Evolutionary conservation across 92 coral and sea anemone species (phyloP), one percentile per base, ranked within the genome.

Genomic region (Porites divaricata): DNA sequence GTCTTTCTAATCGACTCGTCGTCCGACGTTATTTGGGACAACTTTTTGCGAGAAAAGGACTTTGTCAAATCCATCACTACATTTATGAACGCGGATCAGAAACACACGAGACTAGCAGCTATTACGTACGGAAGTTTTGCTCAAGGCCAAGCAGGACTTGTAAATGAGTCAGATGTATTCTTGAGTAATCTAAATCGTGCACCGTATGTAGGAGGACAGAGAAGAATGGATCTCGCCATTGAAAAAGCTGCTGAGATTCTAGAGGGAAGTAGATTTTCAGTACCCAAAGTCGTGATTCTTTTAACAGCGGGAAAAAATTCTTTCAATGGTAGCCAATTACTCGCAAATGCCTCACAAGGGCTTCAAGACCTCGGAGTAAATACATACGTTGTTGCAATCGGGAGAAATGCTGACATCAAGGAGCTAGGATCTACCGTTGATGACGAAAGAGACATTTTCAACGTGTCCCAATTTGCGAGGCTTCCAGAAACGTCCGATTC

Each of bases 1-100:
- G 85, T 91, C 48, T 93, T 95, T 81, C 71, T 95, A 50, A 12
- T 95, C 49, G 98, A 95, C 56, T 56, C 98, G 49, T 90, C 98
- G 21, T 81, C 56, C 14, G 91, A 74, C 52, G 89, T 95, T 70
- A 87, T 86, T n/a, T 35, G 69, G 56, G 70, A 80, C 7, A 72
- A 87, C 23, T 87, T 82, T 51, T 35, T 74, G 23, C 89, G 69
- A 69, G 89, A 91, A 73, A 93, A 93, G 63, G 78, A 63, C 15
- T 93, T 95, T 61, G 93, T 95, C 20, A 93, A 90, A 82, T 52
- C 83, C 3, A n/a, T 93, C 17, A 86, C 76, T 15, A 87, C 83
- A 22, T 75, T 84, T 20, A 74, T 90, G 4, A 70, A 85, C 16
- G 51, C 88, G 6, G 77, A 88, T 23, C 76, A 85, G 4, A 21